These are phyloP conservation scores for Parelbella ahira DNA, from an alignment of 2,888 invertebrate genomes.

Conservation along the genomic window DNA sequence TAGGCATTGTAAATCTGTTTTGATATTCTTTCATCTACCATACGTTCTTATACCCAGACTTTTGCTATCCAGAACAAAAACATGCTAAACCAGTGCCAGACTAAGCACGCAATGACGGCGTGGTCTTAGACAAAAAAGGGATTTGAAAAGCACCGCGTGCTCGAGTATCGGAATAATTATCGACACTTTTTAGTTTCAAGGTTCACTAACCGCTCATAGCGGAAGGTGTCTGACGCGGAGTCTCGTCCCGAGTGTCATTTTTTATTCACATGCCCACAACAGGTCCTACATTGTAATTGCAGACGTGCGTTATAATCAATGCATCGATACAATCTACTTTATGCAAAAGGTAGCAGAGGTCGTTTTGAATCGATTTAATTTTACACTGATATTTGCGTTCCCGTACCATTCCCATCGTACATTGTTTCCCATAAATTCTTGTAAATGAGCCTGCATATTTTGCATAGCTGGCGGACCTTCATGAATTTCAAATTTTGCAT, in stretches of 20 bases:
- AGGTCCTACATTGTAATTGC: slow-evolving; percentile 22
- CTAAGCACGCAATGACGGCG: too few species aligned
- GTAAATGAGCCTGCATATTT: slow-evolving; percentile 21
- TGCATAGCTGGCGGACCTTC: slow-evolving; percentile 18
- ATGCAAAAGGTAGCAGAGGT: slow-evolving; percentile 19
- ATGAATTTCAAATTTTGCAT: slow-evolving; percentile 19
- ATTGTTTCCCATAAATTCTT: slow-evolving; percentile 25
- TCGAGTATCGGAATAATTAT: too few species aligned
- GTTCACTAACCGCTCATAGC: slow-evolving; percentile 3
- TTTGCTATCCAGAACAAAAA: too few species aligned
- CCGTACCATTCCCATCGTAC: slow-evolving; percentile 16
- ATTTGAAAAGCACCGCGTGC: too few species aligned
- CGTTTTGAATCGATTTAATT: slow-evolving; percentile 17
- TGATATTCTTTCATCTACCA: too few species aligned
- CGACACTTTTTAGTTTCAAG: too few species aligned
- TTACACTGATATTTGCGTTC: slow-evolving; percentile 5
- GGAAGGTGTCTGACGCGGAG: slow-evolving; percentile 2
- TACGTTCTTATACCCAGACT: too few species aligned
- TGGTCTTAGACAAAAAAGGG: too few species aligned
- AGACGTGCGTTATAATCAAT: slow-evolving; percentile 16
- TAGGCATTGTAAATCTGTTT: too few species aligned
- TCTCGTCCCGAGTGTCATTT: slow-evolving; percentile 15
- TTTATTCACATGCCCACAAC: slow-evolving; percentile 20
- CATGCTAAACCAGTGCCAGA: too few species aligned
- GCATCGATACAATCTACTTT: slow-evolving; percentile 16